Base-by-base conservation (phyloP, 2,888 invertebrate genomes). In the Matsumyia berberina region DNA sequence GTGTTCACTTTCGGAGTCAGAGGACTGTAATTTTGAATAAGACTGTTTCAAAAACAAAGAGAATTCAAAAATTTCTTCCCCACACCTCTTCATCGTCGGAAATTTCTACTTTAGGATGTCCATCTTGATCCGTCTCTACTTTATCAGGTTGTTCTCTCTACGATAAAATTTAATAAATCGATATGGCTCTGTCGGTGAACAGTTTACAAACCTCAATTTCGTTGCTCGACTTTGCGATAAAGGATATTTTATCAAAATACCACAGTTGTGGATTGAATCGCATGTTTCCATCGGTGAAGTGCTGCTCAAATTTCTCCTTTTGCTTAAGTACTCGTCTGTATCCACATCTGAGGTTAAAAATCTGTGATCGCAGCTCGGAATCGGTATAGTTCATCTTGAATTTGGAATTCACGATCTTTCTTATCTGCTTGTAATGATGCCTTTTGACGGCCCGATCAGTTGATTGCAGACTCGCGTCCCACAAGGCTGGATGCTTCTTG, bases 401-500 rank as follows among this genome's bases (percentile, higher is more conserved):
- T 42, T 69, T 83, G 2, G 55, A 37, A 42, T 83, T 83, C 31
- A 83, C 33, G 2, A 4, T 17, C 15, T 69, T 67, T 5, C 62
- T 51, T 0, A 83, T 73, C 37, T 64, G 72, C 6, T 46, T 67
- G n/a, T 62, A 78, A 29, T 73, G 72, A 11, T 49, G 49, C 2
- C 42, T 62, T 12, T 49, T 69, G 3, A 31, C 55, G 4, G 8
- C 9, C 4, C 31, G 33, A 1, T 19, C 62, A 0, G 49, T 12
- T 1, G 24, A 33, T 9, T 31, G 19, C 7, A 66, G 15, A 0
- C 24, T 55, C 0, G 15, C 8, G 19, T 78, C 49, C 83, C 83
- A 83, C 3, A 83, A 19, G 9, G 51, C 31, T n/a, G 78, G 69
- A 12, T 78, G 62, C 6, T 73, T 83, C 7, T 62, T 74, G 7